Evolutionary conservation across 1,140 invertebrate genomes (phyloP), one percentile per base, ranked within the genome.

Genomic region (Drosophila triauraria): DNA sequence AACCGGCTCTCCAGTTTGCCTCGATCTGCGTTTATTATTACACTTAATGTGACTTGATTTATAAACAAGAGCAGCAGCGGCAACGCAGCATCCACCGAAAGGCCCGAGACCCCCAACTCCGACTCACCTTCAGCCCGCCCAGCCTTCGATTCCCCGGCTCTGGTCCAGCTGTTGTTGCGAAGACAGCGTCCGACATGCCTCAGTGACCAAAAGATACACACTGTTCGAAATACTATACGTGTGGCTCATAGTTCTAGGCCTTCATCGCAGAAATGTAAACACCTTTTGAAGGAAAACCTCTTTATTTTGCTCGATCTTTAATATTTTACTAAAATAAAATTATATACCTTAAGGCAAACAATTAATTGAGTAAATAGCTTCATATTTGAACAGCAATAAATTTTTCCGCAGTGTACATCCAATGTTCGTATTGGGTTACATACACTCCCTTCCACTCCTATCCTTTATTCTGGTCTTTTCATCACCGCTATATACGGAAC

Each of bases 31-130:
- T 88, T 87, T 75, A 88, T 88, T 88, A 88, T 90, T 88, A 90
- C 85, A 81, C 81, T 90, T 88, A 90, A 90, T 90, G 85, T 90
- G 85, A 88, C 85, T 88, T 90, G 85, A 90, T 90, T 88, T 88
- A 90, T 90, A 90, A 80, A 79, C 85, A 75, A 82, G 85, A 81
- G 77, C 82, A 77, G 68, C 74, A 32, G 54, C 72, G 27, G 35
- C 43, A 10, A 20, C 69, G 46, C 64, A 81, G 60, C 63, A 76
- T 78, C 69, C 65, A 64, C 17, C 43, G 53, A 57, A 54, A 64
- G 80, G 68, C 75, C 75, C 42, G 10, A 53, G 56, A 43, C 65
- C 35, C 15, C 59, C 38, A 5, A 1, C 27, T 8, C 17, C 12
- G n/a, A 17, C 59, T 63, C 42, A 51, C 63, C 40, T 58, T 47